Percentiles rank a stretch among this genome's conserved stretches.
Evolutionary conservation across 1,140 invertebrate genomes (phyloP).

Genomic region (Macrostomum lignano): DNA sequence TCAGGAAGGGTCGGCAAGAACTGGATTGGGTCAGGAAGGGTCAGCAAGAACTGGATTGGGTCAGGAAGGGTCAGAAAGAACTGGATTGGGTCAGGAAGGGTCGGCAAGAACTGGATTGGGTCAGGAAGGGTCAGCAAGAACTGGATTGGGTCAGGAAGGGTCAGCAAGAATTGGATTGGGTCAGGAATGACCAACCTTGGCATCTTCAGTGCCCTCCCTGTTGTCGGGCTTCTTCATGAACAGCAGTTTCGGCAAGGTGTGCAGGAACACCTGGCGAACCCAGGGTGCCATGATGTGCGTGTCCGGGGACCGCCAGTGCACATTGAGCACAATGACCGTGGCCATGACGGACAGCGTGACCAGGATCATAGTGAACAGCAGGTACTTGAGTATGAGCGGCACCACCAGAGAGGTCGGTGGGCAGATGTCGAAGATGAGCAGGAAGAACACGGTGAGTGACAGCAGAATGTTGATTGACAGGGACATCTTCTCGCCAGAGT

Average conservation of each 20-base stretch:
- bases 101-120: too few relatives aligned
- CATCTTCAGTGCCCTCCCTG: constrained; percentile 3
- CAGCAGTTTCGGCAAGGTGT: constrained; percentile 45
- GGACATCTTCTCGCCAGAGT: constrained; percentile 90
- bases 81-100: too few relatives aligned
- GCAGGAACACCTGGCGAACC: constrained; percentile 54
- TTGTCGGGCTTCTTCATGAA: constrained; percentile 12
- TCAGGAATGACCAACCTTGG: neutral
- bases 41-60: too few relatives aligned
- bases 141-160: too few relatives aligned
- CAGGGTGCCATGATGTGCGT: constrained; percentile 79
- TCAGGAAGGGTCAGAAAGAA: too few relatives aligned
- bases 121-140: too few relatives aligned
- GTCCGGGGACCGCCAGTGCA: constrained; percentile 77
- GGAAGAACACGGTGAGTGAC: constrained; percentile 95
- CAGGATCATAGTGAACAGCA: constrained; percentile 95
- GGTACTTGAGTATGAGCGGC: constrained; percentile 82
- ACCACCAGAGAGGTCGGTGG: constrained; percentile 89
- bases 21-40: too few relatives aligned
- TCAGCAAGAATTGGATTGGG: too few relatives aligned
- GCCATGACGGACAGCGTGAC: constrained; percentile 91
- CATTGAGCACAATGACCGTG: constrained; percentile 83
- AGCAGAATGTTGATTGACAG: constrained; percentile 93
- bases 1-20: too few relatives aligned
- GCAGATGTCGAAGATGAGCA: constrained; percentile 86